Evolutionary conservation across 2,888 invertebrate genomes (phyloP), one percentile per base, ranked within the genome.

Genomic region (Alcis repandata): DNA sequence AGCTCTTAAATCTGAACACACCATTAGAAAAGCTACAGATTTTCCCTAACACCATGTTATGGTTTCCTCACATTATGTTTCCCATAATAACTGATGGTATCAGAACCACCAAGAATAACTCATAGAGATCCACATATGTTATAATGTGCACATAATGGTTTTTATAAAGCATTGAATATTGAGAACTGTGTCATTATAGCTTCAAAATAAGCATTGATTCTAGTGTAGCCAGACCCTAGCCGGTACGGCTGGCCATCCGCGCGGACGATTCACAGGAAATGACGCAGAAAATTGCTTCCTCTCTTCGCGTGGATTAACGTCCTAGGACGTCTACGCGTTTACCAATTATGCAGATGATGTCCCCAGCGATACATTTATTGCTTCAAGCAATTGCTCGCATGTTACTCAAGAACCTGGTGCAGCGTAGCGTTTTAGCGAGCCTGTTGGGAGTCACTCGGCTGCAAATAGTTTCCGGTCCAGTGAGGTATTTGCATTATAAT

Each of bases 261-360:
- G 83, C 83, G 87, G 86, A 84, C 90, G 88, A 86, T 87, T 87
- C 82, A 66, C 75, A 87, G 92, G 92, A 92, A 92, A 93, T 92
- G 92, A 91, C 89, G 90, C 89, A 87, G 92, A 93, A 93, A 93
- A 93, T 93, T 93, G 92, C 89, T 81, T 85, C 84, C 85, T 84
- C 88, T 88, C 56, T 61, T 57, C 89, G 89, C 88, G 84, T 91
- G 91, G 90, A 91, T 90, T 87, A 90, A 92, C 92, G 91, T 92
- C 91, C 91, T 89, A 86, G 85, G 84, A 89, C 86, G 87, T 87
- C 85, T 90, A 87, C 86, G 89, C 86, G 87, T 87, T 84, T 89
- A 86, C 87, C 92, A 92, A 92, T 93, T 92, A 93, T 93, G 92
- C 87, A 92, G 92, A 93, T 92, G 91, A 91, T 89, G 83, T 83